Evolutionary conservation across 2,797 vertebrate genomes (phyloP), one percentile per base, ranked within the genome.

Genomic region (Miichthys miiuy): DNA sequence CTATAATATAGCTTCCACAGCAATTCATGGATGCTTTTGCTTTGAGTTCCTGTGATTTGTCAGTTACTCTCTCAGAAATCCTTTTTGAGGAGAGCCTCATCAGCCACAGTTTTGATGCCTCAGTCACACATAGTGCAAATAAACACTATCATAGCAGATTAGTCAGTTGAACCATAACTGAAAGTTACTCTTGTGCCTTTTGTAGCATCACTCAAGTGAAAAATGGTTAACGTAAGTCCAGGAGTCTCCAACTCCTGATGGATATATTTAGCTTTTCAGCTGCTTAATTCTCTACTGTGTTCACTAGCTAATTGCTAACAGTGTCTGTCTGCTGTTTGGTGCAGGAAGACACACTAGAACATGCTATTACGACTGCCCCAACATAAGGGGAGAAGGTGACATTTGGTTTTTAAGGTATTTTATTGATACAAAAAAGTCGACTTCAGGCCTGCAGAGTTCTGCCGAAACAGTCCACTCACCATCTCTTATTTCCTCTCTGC

Each of bases 341-440:
- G 11, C 62, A 67, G 62, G 13, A 46, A 60, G 8, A 38, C 25
- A 48, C n/a, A 10, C 47, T 20, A 16, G 1, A 12, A 20, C 34
- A 0, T 57, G 21, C 14, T 46, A 50, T 21, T 12, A 14, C 0
- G 1, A 25, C 25, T 30, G 11, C 5, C 11, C 8, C 12, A 63
- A 25, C 23, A 42, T 18, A 41, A 46, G 10, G 48, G 38, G 20
- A 58, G 18, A 21, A 9, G 14, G 4, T 38, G 38, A 57, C 21
- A 68, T 68, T 52, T 42, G 34, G 51, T 63, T 50, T 68, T 67
- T 44, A 56, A 73, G 17, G 65, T 47, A 27, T 65, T 83, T 79
- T 75, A 68, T 64, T 71, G 56, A 74, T 23, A 48, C 42, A 56
- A 30, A n/a, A n/a, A n/a, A 17, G 18, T 27, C 1, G 1, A 71